Evolutionary conservation across 2,888 invertebrate genomes (phyloP).

Genomic region (Argyresthia goedartella): DNA sequence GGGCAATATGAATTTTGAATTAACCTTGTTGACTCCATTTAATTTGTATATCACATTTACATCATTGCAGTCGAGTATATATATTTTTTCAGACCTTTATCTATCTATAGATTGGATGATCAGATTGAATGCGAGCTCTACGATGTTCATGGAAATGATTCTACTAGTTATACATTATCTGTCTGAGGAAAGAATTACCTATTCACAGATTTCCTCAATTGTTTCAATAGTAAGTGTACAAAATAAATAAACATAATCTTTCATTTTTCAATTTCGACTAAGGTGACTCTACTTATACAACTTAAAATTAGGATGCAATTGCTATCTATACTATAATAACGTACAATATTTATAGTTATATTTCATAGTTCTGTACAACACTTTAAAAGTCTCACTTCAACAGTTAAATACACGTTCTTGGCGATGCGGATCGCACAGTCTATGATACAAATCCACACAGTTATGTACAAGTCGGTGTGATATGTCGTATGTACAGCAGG

Average conservation of each 20-base stretch:
- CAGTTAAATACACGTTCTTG: conserved; percentile 31
- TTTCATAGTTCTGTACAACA: conserved; percentile 63
- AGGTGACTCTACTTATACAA: conserved; percentile 61
- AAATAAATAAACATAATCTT: conserved; percentile 4
- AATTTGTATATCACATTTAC: no score
- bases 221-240: no score
- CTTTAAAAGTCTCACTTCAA: conserved; percentile 55
- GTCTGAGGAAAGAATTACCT: no score
- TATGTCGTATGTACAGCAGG: conserved; percentile 11
- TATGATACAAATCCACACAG: conserved; percentile 43
- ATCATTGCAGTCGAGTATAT: no score
- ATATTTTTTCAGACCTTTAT: no score
- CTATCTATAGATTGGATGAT: no score
- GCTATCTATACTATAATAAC: conserved; percentile 46
- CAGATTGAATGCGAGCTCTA: no score
- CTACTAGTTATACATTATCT: no score
- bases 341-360: conserved; percentile 29
- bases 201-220: no score
- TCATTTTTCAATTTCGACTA: conserved; percentile 13
- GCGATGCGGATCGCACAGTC: conserved; percentile 34
- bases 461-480: conserved; percentile 39
- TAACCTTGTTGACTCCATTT: no score
- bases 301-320: conserved; percentile 30
- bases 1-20: background rate
- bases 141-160: no score